Evolutionary conservation across 2,888 invertebrate species (phyloP).

Genomic region (Augiades crinisus): DNA sequence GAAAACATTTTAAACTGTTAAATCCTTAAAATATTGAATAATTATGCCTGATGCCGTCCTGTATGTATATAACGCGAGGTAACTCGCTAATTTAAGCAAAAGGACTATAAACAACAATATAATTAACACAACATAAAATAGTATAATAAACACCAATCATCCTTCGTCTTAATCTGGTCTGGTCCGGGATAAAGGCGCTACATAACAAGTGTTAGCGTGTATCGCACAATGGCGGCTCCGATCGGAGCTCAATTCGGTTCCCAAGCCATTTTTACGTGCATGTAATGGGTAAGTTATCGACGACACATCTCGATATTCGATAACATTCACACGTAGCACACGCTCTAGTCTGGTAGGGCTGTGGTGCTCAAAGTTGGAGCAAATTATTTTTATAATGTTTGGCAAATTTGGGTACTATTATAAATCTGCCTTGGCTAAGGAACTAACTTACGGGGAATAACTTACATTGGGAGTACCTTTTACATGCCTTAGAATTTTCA

Average conservation of each 20-base stretch:
- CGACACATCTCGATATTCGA: constrained; percentile 72
- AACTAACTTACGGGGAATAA: too few relatives aligned
- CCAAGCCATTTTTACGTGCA: constrained; percentile 56
- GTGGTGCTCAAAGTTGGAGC: constrained; percentile 8
- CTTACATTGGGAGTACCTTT: too few relatives aligned
- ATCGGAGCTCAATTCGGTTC: constrained; percentile 59
- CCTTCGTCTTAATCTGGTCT: constrained; percentile 11
- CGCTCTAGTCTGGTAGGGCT: constrained; percentile 52
- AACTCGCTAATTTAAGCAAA: too few relatives aligned
- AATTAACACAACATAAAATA: neutral
- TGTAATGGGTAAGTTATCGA: constrained; percentile 73
- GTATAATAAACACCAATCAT: neutral
- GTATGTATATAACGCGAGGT: too few relatives aligned
- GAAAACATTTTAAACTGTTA: too few relatives aligned
- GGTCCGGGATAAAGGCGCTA: constrained; percentile 14
- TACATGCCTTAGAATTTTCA: too few relatives aligned
- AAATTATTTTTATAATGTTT: neutral
- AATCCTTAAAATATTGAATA: too few relatives aligned
- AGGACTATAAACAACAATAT: too few relatives aligned
- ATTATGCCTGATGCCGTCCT: too few relatives aligned
- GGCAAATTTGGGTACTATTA: too few relatives aligned
- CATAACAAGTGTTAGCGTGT: constrained; percentile 27
- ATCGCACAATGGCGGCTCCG: constrained; percentile 38
- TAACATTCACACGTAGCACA: constrained; percentile 80
- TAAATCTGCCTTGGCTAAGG: too few relatives aligned